Evolutionary conservation across 92 coral and sea anemone genomes (phyloP).

Genomic region (Porites rus): DNA sequence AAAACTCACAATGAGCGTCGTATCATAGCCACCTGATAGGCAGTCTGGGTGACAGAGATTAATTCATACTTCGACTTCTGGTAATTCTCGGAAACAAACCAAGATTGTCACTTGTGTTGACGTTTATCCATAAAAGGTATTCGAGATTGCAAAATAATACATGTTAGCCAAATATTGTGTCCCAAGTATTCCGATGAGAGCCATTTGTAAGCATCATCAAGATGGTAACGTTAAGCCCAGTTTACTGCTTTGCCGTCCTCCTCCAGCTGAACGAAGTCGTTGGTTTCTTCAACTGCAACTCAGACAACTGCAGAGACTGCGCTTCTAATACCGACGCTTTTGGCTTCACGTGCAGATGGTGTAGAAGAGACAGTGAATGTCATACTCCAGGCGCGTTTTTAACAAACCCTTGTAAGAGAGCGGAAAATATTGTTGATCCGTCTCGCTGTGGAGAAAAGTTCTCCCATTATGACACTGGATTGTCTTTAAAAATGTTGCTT

Average conservation of each 20-base stretch:
- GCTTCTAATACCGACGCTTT: neutral
- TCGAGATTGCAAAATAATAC: neutral
- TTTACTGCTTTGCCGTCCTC: neutral
- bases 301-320: slow-evolving; percentile 32
- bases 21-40: too few species aligned
- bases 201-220: neutral
- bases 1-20: too few species aligned
- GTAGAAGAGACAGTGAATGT: slow-evolving; percentile 63
- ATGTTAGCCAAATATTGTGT: neutral
- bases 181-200: too few species aligned
- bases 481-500: slow-evolving; percentile 68
- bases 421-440: slow-evolving; percentile 49
- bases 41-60: too few species aligned
- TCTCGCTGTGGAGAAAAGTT: slow-evolving; percentile 29
- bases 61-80: too few species aligned
- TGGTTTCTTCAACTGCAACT: neutral
- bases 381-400: slow-evolving; percentile 50
- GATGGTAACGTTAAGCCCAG: neutral
- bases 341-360: slow-evolving; percentile 60
- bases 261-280: neutral
- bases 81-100: neutral
- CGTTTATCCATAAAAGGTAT: neutral
- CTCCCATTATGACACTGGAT: slow-evolving; percentile 43
- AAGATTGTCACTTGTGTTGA: neutral
- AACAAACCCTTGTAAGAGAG: slow-evolving; percentile 59